Evolutionary conservation across 2,888 invertebrate species (phyloP).

Genomic region (Tortricodes alternella): DNA sequence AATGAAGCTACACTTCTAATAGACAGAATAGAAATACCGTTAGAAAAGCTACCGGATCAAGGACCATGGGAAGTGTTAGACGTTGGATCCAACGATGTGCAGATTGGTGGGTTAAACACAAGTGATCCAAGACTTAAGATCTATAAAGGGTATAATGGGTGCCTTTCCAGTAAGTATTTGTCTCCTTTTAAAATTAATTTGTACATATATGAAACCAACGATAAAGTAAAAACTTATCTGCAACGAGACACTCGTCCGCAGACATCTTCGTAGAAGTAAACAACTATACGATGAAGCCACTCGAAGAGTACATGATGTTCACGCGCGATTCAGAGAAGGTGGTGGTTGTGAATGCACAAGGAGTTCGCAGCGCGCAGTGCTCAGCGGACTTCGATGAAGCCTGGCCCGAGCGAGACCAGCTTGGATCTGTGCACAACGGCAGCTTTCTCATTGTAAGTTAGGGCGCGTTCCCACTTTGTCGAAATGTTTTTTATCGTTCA

Average conservation of each 20-base stretch:
- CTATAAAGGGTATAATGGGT: conserved; percentile 94
- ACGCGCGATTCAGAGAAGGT: conserved; percentile 93
- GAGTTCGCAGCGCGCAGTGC: conserved; percentile 93
- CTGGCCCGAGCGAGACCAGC: conserved; percentile 70
- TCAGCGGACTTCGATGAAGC: conserved; percentile 88
- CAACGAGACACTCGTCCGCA: too few species aligned
- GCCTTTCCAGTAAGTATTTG: conserved; percentile 91
- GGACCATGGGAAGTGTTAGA: conserved; percentile 86
- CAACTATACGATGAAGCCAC: conserved; percentile 90
- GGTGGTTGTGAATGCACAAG: conserved; percentile 93
- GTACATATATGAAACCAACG: background rate
- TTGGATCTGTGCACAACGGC: conserved; percentile 69
- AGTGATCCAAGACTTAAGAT: conserved; percentile 91
- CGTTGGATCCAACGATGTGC: conserved; percentile 90
- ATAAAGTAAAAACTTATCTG: background rate
- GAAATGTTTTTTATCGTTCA: too few species aligned
- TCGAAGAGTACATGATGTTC: conserved; percentile 96
- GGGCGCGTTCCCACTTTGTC: too few species aligned
- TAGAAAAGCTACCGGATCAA: conserved; percentile 86
- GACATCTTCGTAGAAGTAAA: conserved; percentile 94
- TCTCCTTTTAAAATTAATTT: background rate
- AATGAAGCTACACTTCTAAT: conserved; percentile 88
- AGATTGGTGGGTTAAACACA: conserved; percentile 93
- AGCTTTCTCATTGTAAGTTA: conserved; percentile 68
- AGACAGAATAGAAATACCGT: conserved; percentile 88